Evolutionary conservation across 2,888 invertebrate species (phyloP), one percentile per base, ranked within the genome.

Genomic region (Scotopteryx bipunctaria): DNA sequence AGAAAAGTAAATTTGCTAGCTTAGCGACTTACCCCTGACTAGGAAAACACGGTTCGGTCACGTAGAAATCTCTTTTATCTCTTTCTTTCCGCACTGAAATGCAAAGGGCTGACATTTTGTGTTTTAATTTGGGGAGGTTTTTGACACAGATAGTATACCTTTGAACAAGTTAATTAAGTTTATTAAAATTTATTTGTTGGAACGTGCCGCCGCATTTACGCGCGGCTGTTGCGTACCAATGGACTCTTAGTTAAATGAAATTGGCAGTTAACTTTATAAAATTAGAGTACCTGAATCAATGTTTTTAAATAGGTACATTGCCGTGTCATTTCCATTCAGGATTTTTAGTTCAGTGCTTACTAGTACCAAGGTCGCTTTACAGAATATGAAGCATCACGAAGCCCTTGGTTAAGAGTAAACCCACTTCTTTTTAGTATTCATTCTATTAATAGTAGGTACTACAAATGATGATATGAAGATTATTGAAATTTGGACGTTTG

Each of bases 111-210:
- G 69, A 69, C 70, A 71, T 74, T 83, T 80, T 76, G 69, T 71
- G 66, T 79, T 81, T 83, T 78, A 81, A 85, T 83, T 82, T 77
- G 52, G 66, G 74, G 73, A 73, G 72, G 75, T 73, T 71, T 81
- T 84, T 82, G 75, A 79, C 76, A 66, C 71, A 86, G 87, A 88
- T 88, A 88, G 84, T 17, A 14, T 83, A 71, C 79, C 74, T 66
- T 69, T 68, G 73, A 72, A 85, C 71, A 74, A 76, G 81, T 87
- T 89, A 86, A 88, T 89, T 87, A 89, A 87, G 75, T 85, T 86
- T 82, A 87, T 86, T 87, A 81, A 81, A 87, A 87, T 88, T 86
- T 87, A 85, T 86, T 85, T 77, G 71, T 69, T 55, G 68, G 69
- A 73, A 83, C 83, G 82, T 83, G 81, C 78, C 64, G 15, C n/a